Evolutionary conservation across 92 coral and sea anemone genomes (phyloP).

Genomic region (Epizoanthus illoricatus): DNA sequence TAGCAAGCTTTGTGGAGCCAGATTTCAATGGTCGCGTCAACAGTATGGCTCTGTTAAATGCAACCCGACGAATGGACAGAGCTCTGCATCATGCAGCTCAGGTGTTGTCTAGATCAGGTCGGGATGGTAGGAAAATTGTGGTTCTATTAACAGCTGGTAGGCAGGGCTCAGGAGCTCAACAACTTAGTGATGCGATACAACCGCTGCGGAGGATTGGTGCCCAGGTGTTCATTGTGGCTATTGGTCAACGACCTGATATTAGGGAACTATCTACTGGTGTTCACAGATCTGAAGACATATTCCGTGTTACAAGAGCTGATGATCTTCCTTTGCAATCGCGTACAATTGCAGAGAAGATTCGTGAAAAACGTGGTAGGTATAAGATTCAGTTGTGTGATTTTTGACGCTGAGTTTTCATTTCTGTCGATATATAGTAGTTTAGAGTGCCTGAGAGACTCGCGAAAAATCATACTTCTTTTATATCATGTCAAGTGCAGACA

Average conservation of each 20-base stretch:
- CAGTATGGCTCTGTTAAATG: slow-evolving; percentile 58
- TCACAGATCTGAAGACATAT: slow-evolving; percentile 38
- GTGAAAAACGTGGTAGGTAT: slow-evolving; percentile 25
- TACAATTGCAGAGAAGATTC: slow-evolving; percentile 22
- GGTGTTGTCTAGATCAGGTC: slow-evolving; percentile 56
- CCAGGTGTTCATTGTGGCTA: slow-evolving; percentile 46
- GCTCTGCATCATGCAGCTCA: slow-evolving; percentile 63
- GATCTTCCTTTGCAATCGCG: slow-evolving; percentile 1
- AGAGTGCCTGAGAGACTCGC: too few relatives aligned
- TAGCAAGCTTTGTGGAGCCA: slow-evolving; percentile 56
- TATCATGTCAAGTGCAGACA: too few relatives aligned
- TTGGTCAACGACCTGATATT: slow-evolving; percentile 40
- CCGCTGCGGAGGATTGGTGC: slow-evolving; percentile 40
- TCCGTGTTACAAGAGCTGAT: slow-evolving; percentile 21
- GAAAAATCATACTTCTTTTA: too few relatives aligned
- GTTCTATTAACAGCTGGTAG: slow-evolving; percentile 63
- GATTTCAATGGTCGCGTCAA: slow-evolving; percentile 54
- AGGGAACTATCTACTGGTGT: slow-evolving; percentile 28
- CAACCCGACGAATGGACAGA: slow-evolving; percentile 62
- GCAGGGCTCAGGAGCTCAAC: slow-evolving; percentile 37
- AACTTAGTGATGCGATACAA: slow-evolving; percentile 43
- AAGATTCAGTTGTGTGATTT: too few relatives aligned
- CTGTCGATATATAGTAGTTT: too few relatives aligned
- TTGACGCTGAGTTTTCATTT: too few relatives aligned
- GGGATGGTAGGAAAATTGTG: slow-evolving; percentile 62